Conservation (phyloP, 1,140 invertebrate genomes). For the Propsilocerus akamusi region DNA sequence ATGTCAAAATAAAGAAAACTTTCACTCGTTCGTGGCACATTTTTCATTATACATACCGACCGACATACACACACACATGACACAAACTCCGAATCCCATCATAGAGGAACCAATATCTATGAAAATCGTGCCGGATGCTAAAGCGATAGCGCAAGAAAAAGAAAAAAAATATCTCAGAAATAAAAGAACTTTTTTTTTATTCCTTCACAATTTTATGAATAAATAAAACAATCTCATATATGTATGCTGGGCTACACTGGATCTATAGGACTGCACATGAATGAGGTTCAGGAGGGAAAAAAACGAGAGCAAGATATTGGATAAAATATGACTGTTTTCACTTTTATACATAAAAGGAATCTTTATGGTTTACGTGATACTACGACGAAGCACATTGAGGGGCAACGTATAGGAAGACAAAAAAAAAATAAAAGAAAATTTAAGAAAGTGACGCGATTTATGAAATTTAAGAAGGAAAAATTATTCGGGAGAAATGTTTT, state of each 20-base stretch:
- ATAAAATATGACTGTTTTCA: slow-evolving; percentile 3
- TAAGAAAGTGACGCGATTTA: slow-evolving; percentile 1
- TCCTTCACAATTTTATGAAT: slow-evolving; percentile 4
- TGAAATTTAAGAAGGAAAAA: not conserved
- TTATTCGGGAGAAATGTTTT: no score
- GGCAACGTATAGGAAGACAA: not conserved
- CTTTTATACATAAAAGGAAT: slow-evolving; percentile 1
- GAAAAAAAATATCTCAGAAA: no score
- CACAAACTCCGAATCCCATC: no score
- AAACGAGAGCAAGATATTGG: no score
- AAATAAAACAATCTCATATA: slow-evolving; percentile 1
- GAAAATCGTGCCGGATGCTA: not conserved
- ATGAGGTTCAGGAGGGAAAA: no score
- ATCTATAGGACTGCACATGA: no score
- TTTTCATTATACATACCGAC: no score
- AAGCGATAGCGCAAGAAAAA: no score
- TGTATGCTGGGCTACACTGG: not conserved
- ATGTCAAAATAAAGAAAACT: no score
- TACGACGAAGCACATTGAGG: not conserved
- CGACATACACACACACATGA: no score
- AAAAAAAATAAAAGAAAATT: not conserved
- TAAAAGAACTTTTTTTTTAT: not conserved
- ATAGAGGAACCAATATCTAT: not conserved
- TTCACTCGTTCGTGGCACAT: no score
- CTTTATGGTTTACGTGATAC: slow-evolving; percentile 2